phyloP scores from a whole-genome alignment of 2,888 invertebrate genomes.

The Eilema depressum region DNA sequence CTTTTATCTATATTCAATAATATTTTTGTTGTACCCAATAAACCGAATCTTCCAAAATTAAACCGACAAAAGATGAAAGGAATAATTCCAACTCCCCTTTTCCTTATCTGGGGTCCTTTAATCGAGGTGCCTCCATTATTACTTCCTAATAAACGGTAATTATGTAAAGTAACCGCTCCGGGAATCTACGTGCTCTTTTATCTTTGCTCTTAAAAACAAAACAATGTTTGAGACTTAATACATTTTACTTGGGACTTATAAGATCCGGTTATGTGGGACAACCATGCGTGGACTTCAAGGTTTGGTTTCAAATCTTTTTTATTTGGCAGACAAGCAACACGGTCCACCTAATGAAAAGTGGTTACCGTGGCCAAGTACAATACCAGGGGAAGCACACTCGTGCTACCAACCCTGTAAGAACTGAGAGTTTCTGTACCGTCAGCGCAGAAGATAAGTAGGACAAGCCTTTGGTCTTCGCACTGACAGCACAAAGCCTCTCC shows the following conservation, averaged over 20 bases:
- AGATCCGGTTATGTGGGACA: not conserved
- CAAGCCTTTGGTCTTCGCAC: too few relatives aligned
- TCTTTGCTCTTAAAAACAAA: constrained; percentile 12
- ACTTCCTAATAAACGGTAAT: constrained; percentile 18
- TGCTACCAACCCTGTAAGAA: too few relatives aligned
- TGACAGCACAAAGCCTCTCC: too few relatives aligned
- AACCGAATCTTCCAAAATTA: not conserved
- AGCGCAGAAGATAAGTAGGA: too few relatives aligned
- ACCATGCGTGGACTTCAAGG: too few relatives aligned
- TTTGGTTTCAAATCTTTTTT: too few relatives aligned
- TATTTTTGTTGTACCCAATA: not conserved
- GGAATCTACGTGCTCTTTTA: constrained; percentile 14
- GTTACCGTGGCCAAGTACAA: too few relatives aligned
- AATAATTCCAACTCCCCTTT: not conserved
- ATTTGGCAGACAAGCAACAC: too few relatives aligned
- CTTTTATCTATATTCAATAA: too few relatives aligned
- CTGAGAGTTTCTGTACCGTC: too few relatives aligned
- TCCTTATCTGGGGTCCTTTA: not conserved
- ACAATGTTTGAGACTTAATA: not conserved
- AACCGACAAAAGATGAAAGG: not conserved
- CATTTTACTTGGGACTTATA: not conserved
- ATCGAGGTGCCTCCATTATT: constrained; percentile 12
- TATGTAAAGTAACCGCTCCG: constrained; percentile 19
- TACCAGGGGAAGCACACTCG: too few relatives aligned
- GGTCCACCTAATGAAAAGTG: too few relatives aligned